Conservation (phyloP, 2,888 invertebrate species). For the Pachycephus smyrnensis region DNA sequence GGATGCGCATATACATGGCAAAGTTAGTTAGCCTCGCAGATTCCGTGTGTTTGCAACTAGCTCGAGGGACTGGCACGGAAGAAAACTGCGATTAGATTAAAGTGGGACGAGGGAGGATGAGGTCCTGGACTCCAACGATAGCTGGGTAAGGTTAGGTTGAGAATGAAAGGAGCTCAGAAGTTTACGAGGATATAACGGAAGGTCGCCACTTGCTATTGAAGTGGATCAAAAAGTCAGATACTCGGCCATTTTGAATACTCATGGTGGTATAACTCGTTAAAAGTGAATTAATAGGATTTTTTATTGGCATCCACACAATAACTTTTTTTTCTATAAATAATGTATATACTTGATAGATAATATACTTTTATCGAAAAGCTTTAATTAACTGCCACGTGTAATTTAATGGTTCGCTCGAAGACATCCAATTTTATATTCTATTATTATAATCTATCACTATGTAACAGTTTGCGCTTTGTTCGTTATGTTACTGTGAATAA, state of each 20-base stretch:
- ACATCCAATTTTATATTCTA: not conserved
- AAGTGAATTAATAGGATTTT: not conserved
- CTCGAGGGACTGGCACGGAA: constrained; percentile 6
- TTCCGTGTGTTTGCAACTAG: not conserved
- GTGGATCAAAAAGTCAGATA: constrained; percentile 8
- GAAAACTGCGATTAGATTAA: constrained; percentile 21
- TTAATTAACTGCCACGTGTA: not conserved
- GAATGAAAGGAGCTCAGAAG: constrained; percentile 20
- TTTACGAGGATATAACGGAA: constrained; percentile 24
- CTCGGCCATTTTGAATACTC: not conserved
- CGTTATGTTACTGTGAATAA: not conserved
- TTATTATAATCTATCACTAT: not conserved
- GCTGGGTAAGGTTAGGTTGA: constrained; percentile 7
- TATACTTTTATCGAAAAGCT: not conserved
- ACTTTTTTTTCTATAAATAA: not conserved
- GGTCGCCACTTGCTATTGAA: constrained; percentile 22
- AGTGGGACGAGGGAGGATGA: constrained; percentile 13
- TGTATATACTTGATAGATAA: not conserved
- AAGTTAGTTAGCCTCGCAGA: not conserved
- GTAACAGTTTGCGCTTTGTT: not conserved
- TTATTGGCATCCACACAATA: not conserved
- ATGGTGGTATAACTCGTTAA: not conserved
- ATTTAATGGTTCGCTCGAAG: not conserved
- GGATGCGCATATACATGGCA: not conserved
- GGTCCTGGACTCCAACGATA: not conserved